These are phyloP conservation scores for Noctilio leporinus DNA, from an alignment of 2,113 vertebrate genomes.

Conservation along the genomic window DNA sequence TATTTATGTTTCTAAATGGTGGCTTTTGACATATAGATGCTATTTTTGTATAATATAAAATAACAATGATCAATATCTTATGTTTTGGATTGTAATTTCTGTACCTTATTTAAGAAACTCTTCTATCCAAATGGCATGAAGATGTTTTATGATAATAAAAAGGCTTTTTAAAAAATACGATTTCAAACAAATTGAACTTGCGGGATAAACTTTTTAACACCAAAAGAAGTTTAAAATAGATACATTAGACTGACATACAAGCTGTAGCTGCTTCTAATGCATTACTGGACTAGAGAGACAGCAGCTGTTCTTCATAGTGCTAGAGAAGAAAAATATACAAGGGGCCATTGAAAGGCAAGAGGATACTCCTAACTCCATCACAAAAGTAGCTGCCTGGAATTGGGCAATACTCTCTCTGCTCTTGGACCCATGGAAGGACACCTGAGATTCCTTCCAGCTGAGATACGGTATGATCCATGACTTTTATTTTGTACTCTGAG, in stretches of 20 bases:
- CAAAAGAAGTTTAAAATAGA: background rate
- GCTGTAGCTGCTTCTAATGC: background rate
- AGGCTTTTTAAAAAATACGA: background rate
- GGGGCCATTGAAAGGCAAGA: background rate
- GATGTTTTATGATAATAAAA: background rate
- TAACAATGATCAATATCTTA: background rate
- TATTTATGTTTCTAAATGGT: background rate
- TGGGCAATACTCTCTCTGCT: background rate
- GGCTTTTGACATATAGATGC: background rate
- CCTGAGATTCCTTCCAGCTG: background rate
- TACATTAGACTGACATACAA: background rate
- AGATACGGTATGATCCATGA: constrained; percentile 16
- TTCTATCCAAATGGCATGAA: background rate
- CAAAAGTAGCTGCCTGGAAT: background rate
- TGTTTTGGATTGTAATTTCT: background rate
- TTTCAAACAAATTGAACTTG: background rate
- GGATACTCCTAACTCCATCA: background rate
- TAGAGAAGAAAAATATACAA: background rate
- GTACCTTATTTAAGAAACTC: background rate
- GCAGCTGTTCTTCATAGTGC: background rate
- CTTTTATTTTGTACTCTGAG: constrained; percentile 7
- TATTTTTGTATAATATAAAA: background rate
- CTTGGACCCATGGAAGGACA: background rate
- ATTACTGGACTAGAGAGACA: background rate
- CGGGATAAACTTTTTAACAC: background rate